Evolutionary conservation across 2,888 invertebrate genomes (phyloP).

Genomic region (Microctonus brassicae): DNA sequence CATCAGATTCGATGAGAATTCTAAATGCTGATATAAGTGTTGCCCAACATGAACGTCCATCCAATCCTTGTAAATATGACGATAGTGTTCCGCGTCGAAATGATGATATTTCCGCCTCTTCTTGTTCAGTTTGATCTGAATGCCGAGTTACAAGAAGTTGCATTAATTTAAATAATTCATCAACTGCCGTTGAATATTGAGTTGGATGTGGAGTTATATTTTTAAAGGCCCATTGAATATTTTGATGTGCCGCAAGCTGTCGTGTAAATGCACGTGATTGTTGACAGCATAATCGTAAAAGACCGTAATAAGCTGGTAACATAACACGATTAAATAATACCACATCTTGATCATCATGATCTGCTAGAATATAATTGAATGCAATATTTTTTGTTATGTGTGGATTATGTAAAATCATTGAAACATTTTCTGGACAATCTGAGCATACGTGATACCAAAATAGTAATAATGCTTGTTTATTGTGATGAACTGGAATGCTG

Average conservation of each 20-base stretch:
- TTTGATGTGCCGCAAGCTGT: slow-evolving; percentile 91
- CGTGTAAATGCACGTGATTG: slow-evolving; percentile 89
- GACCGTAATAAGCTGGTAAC: slow-evolving; percentile 92
- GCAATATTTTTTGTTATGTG: slow-evolving; percentile 94
- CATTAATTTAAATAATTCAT: slow-evolving; percentile 92
- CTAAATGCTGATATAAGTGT: slow-evolving; percentile 89
- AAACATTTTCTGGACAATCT: slow-evolving; percentile 94
- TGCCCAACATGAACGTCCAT: slow-evolving; percentile 93
- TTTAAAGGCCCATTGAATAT: slow-evolving; percentile 96
- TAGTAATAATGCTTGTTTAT: slow-evolving; percentile 91
- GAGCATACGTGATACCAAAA: slow-evolving; percentile 95
- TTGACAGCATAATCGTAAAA: slow-evolving; percentile 90
- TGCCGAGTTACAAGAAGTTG: slow-evolving; percentile 89
- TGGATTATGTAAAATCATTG: slow-evolving; percentile 87
- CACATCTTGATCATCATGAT: slow-evolving; percentile 96
- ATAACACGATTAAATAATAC: slow-evolving; percentile 93
- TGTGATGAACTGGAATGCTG: slow-evolving; percentile 94
- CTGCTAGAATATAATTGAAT: slow-evolving; percentile 95
- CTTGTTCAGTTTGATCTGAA: slow-evolving; percentile 82
- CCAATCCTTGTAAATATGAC: slow-evolving; percentile 89
- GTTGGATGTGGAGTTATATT: slow-evolving; percentile 97
- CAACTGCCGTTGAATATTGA: slow-evolving; percentile 91
- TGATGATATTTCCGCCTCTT: slow-evolving; percentile 84
- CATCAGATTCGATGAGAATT: slow-evolving; percentile 89
- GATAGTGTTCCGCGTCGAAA: slow-evolving; percentile 88